Evolutionary conservation across 2,888 invertebrate species (phyloP).

Genomic region (Neocrepidodera transversa): DNA sequence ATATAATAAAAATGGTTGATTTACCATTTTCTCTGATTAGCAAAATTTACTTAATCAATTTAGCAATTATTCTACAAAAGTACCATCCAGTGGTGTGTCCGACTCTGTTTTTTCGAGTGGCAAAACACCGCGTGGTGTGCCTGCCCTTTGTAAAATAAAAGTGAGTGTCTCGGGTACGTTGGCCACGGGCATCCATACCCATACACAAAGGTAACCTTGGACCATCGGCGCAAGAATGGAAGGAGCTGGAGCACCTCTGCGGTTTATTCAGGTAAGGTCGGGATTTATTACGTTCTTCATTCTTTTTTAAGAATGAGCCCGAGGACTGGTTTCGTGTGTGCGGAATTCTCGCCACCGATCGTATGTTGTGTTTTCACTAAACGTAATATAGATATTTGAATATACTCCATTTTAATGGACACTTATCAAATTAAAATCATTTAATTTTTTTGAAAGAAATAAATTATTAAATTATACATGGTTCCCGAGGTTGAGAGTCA

Average conservation of each 20-base stretch:
- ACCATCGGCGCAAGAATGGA: constrained; percentile 51
- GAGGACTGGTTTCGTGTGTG: constrained; percentile 25
- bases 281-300: constrained; percentile 35
- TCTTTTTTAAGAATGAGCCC: constrained; percentile 20
- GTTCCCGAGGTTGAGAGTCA: not conserved
- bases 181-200: constrained; percentile 56
- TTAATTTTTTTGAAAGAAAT: not conserved
- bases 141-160: constrained; percentile 20
- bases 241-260: constrained; percentile 49
- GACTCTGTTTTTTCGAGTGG: constrained; percentile 16
- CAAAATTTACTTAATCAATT: no score
- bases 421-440: no score
- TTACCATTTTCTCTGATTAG: no score
- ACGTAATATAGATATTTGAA: no score
- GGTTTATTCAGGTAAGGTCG: constrained; percentile 52
- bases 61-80: no score
- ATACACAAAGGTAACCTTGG: constrained; percentile 56
- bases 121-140: constrained; percentile 15
- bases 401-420: no score
- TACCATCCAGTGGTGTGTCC: no score
- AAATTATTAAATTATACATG: no score
- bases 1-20: no score
- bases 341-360: constrained; percentile 21
- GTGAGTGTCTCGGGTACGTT: constrained; percentile 48
- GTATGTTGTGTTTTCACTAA: no score